Conservation (phyloP, 2,888 invertebrate species). For the Pachydiplax longipennis region DNA sequence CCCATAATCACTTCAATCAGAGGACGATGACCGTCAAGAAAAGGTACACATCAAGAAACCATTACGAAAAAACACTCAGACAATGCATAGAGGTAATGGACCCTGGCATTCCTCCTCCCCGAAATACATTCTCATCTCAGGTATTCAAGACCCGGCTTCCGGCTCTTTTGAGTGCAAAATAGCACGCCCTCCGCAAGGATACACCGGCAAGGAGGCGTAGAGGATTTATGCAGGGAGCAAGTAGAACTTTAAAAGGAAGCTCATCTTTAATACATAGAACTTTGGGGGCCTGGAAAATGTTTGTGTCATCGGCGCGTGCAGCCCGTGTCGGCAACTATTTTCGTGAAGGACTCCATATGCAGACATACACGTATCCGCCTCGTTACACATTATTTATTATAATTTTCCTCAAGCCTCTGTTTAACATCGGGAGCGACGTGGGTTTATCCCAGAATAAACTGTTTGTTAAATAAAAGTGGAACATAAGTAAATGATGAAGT, state of each 20-base stretch:
- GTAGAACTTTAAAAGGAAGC: not conserved
- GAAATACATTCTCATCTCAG: no score
- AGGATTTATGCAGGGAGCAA: not conserved
- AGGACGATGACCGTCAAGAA: no score
- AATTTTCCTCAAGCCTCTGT: not conserved
- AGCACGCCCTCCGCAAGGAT: no score
- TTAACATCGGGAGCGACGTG: not conserved
- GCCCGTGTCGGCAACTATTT: not conserved
- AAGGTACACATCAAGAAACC: no score
- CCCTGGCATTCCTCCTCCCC: no score
- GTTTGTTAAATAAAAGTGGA: not conserved
- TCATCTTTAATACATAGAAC: not conserved
- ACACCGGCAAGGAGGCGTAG: not conserved
- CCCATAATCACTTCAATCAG: no score
- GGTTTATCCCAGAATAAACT: not conserved
- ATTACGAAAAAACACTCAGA: no score
- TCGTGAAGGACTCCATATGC: not conserved
- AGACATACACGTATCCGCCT: not conserved
- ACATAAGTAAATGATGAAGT: no score
- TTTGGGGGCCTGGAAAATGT: not conserved
- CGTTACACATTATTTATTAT: not conserved
- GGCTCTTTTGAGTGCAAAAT: no score
- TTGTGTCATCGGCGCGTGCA: not conserved
- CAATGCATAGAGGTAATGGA: no score
- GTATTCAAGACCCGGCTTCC: no score